Evolutionary conservation across 2,888 invertebrate genomes (phyloP).

Genomic region (Lypha dubia): DNA sequence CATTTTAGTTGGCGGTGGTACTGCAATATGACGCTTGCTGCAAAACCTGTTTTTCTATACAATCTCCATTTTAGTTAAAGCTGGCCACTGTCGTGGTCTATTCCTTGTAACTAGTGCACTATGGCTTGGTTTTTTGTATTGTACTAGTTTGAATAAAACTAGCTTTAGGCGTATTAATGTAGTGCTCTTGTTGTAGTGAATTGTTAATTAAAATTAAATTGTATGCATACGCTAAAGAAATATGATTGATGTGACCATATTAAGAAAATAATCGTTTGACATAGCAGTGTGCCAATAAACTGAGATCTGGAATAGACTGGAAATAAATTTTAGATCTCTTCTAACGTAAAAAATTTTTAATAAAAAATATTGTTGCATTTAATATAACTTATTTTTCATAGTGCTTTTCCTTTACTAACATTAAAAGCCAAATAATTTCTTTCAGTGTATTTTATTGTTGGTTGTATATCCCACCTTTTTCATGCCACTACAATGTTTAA

Average conservation of each 20-base stretch:
- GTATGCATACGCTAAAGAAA: neutral
- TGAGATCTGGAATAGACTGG: too few species aligned
- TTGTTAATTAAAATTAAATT: neutral
- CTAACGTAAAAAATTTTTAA: too few species aligned
- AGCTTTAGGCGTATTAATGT: slow-evolving; percentile 52
- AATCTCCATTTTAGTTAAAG: neutral
- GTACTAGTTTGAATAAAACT: neutral
- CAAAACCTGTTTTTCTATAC: neutral
- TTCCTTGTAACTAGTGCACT: neutral
- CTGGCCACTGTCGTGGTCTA: neutral
- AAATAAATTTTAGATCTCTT: too few species aligned
- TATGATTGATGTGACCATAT: neutral
- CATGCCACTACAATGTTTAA: slow-evolving; percentile 33
- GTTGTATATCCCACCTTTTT: slow-evolving; percentile 22
- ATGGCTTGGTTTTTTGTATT: neutral
- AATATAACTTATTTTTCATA: too few species aligned
- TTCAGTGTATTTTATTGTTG: slow-evolving; percentile 18
- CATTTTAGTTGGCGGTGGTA: slow-evolving; percentile 57
- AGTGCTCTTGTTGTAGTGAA: neutral
- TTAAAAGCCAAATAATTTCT: slow-evolving; percentile 26
- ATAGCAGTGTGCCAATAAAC: too few species aligned
- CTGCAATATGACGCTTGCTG: slow-evolving; percentile 38
- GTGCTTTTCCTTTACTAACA: too few species aligned
- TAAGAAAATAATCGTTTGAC: too few species aligned
- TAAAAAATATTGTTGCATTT: too few species aligned